Evolutionary conservation across 2,113 vertebrate species (phyloP).

Genomic region (Myrmophylax atrothorax): DNA sequence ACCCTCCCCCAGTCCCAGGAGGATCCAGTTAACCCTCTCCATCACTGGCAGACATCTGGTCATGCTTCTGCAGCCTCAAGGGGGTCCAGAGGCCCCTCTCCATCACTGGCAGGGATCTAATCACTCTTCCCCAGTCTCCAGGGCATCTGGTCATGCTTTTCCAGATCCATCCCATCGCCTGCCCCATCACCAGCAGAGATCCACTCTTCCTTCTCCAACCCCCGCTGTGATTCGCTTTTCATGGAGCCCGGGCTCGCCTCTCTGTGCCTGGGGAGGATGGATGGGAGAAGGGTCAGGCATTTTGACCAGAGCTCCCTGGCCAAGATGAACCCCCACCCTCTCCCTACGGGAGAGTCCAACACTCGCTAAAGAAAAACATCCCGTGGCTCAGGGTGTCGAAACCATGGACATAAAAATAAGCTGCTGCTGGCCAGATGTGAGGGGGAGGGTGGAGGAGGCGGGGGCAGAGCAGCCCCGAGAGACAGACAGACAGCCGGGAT

Average conservation of each 20-base stretch:
- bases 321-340: background rate
- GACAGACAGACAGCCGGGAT: background rate
- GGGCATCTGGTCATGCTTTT: accelerated
- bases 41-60: background rate
- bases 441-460: background rate
- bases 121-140: background rate
- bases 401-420: background rate
- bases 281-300: accelerated
- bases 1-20: background rate
- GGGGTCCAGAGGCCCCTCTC: background rate
- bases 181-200: no score
- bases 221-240: accelerated
- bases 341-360: accelerated
- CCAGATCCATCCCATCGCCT: background rate
- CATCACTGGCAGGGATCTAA: background rate
- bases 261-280: accelerated
- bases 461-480: background rate
- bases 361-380: background rate
- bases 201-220: background rate
- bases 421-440: slow-evolving; percentile 2
- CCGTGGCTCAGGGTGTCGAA: background rate
- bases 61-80: no score
- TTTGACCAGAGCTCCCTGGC: accelerated
- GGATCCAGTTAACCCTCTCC: no score
- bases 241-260: background rate